Conservation (phyloP, 2,888 invertebrate genomes). For the Xestia xanthographa region DNA sequence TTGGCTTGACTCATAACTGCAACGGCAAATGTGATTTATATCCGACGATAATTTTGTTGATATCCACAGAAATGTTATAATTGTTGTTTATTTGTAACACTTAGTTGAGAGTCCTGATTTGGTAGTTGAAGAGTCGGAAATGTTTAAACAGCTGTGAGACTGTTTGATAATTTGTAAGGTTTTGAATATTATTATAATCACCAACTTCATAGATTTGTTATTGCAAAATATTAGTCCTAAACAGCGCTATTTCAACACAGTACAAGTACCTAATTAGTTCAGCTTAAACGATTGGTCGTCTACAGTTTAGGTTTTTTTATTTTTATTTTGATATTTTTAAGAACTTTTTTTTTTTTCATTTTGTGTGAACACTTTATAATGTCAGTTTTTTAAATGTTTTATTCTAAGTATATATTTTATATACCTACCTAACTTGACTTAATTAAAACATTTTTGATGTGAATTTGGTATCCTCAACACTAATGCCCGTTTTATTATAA, state of each 20-base stretch:
- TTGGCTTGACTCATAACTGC: conserved; percentile 58
- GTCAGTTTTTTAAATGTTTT: not conserved
- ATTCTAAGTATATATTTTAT: not conserved
- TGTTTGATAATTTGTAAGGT: conserved; percentile 11
- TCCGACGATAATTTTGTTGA: conserved; percentile 50
- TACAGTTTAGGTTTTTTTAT: not conserved
- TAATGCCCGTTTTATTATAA: not conserved
- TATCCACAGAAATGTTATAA: conserved; percentile 45
- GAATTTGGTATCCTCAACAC: not conserved
- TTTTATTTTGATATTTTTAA: not conserved
- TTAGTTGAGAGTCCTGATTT: conserved; percentile 33
- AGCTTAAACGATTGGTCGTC: not conserved
- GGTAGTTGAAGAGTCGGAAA: conserved; percentile 14
- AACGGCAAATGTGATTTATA: conserved; percentile 58
- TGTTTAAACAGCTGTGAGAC: conserved; percentile 27
- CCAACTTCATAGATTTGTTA: not conserved
- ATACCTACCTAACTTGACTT: not conserved
- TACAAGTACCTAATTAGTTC: not conserved
- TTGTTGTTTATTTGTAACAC: conserved; percentile 54
- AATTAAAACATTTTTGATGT: not conserved
- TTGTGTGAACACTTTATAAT: too few species aligned
- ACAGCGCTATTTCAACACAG: not conserved
- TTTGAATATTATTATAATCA: not conserved
- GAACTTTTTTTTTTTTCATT: not conserved
- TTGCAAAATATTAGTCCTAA: not conserved